Evolutionary conservation across 2,113 vertebrate species (phyloP).

Genomic region (Kryptolebias marmoratus): DNA sequence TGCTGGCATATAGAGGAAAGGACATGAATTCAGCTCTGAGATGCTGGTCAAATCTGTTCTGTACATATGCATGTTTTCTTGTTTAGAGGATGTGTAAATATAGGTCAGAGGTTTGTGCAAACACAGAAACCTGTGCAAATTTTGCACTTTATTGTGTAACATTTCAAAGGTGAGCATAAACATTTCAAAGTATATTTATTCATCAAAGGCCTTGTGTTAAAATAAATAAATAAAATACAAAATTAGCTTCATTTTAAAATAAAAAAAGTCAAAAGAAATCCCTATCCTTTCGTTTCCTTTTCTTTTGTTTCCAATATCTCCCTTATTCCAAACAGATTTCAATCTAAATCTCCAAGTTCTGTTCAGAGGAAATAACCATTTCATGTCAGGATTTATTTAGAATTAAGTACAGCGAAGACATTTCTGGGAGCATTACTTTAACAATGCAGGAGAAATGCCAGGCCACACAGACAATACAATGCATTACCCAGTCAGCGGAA

Average conservation of each 20-base stretch:
- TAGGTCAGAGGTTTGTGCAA: conserved; percentile 64
- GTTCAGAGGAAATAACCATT: conserved; percentile 58
- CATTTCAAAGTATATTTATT: neutral
- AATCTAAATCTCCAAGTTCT: conserved; percentile 37
- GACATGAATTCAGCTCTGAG: conserved; percentile 63
- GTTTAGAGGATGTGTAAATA: conserved; percentile 76
- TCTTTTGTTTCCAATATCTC: neutral
- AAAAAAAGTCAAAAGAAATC: neutral
- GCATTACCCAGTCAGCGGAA: conserved; percentile 66
- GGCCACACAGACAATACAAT: conserved; percentile 65
- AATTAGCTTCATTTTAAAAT: neutral
- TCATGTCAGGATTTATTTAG: conserved; percentile 55
- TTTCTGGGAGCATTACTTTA: conserved; percentile 51
- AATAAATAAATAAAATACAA: neutral
- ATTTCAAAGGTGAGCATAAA: conserved; percentile 11
- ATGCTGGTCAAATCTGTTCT: conserved; percentile 76
- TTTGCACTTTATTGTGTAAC: conserved; percentile 40
- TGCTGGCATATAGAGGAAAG: conserved; percentile 68
- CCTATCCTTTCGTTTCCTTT: neutral
- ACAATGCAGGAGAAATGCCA: conserved; percentile 59
- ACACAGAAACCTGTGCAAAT: conserved; percentile 59
- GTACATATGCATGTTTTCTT: conserved; percentile 78
- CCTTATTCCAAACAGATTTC: conserved; percentile 25
- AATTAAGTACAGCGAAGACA: conserved; percentile 52
- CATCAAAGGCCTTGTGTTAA: neutral